Evolutionary conservation across 2,888 invertebrate genomes (phyloP).

Genomic region (Epinotia bilunana): DNA sequence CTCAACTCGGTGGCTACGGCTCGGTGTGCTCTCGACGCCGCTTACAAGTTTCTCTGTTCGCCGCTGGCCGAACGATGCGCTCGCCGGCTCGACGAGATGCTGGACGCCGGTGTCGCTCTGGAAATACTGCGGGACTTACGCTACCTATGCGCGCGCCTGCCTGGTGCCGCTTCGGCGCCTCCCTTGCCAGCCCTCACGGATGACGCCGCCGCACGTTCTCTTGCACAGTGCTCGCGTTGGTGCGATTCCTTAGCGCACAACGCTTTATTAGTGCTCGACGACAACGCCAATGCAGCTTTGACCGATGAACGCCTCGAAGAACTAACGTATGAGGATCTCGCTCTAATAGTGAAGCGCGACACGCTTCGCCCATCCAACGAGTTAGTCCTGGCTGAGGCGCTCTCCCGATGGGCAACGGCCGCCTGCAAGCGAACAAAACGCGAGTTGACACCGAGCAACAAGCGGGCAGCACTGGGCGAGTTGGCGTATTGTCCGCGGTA

Average conservation of each 20-base stretch:
- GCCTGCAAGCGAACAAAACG: conserved; percentile 76
- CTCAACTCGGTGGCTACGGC: conserved; percentile 87
- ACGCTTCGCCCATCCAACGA: conserved; percentile 87
- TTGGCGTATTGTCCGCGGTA: conserved; percentile 87
- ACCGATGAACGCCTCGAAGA: conserved; percentile 80
- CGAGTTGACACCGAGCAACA: conserved; percentile 75
- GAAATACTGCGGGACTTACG: conserved; percentile 85
- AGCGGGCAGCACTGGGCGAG: conserved; percentile 77
- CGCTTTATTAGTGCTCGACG: conserved; percentile 85
- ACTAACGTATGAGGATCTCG: conserved; percentile 86
- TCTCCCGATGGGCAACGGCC: conserved; percentile 83
- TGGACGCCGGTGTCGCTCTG: conserved; percentile 87
- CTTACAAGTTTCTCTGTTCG: conserved; percentile 89
- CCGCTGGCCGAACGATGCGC: conserved; percentile 88
- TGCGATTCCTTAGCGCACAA: conserved; percentile 87
- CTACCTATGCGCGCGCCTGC: conserved; percentile 74
- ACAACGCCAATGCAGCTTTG: conserved; percentile 72
- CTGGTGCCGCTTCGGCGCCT: conserved; percentile 80
- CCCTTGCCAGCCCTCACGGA: conserved; percentile 74
- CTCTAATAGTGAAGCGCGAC: conserved; percentile 87
- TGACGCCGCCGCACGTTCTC: conserved; percentile 69
- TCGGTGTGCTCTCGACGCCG: conserved; percentile 88
- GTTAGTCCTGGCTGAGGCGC: conserved; percentile 84
- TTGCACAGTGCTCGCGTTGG: conserved; percentile 78
- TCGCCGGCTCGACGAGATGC: conserved; percentile 86